Percentiles rank a stretch among this genome's conserved stretches.
These are phyloP conservation scores for Drosophila macrospina DNA, from an alignment of 2,888 invertebrate genomes.

Conservation along the genomic window DNA sequence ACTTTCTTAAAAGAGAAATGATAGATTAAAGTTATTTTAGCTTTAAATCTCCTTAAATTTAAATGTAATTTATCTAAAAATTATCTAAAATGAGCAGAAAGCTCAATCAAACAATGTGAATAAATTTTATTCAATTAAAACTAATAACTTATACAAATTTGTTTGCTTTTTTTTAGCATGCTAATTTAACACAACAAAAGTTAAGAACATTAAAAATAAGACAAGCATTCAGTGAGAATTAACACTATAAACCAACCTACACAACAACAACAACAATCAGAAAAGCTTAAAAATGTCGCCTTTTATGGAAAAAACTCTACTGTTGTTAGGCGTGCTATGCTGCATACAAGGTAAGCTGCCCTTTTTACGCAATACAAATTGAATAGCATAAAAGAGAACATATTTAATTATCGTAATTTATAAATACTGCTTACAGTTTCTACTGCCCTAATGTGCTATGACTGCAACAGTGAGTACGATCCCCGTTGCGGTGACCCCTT, in stretches of 20 bases:
- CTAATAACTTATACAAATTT: too few relatives aligned
- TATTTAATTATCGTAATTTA: too few relatives aligned
- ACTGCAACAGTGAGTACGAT: slow-evolving; percentile 96
- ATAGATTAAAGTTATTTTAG: neutral
- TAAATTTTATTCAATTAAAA: too few relatives aligned
- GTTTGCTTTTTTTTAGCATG: slow-evolving; percentile 45
- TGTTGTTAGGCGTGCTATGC: slow-evolving; percentile 83
- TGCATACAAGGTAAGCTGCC: slow-evolving; percentile 83
- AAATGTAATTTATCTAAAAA: neutral
- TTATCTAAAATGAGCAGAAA: too few relatives aligned
- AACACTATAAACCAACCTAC: slow-evolving; percentile 2
- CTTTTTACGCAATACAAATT: neutral
- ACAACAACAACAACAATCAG: slow-evolving; percentile 23
- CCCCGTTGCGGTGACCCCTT: slow-evolving; percentile 96
- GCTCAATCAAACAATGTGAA: too few relatives aligned
- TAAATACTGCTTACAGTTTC: slow-evolving; percentile 84
- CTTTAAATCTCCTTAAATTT: neutral
- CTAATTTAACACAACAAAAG: slow-evolving; percentile 31
- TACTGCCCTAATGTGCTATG: slow-evolving; percentile 91
- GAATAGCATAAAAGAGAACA: too few relatives aligned
- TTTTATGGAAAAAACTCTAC: slow-evolving; percentile 82
- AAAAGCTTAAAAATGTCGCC: slow-evolving; percentile 76
- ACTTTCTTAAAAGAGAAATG: neutral
- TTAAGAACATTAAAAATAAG: neutral
- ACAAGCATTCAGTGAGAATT: neutral